A percentile compares a stretch with the other conserved stretches of the same genome.
These are phyloP conservation scores for Tinamus major DNA, from an alignment of 2,797 vertebrate genomes.

Conservation along the genomic window DNA sequence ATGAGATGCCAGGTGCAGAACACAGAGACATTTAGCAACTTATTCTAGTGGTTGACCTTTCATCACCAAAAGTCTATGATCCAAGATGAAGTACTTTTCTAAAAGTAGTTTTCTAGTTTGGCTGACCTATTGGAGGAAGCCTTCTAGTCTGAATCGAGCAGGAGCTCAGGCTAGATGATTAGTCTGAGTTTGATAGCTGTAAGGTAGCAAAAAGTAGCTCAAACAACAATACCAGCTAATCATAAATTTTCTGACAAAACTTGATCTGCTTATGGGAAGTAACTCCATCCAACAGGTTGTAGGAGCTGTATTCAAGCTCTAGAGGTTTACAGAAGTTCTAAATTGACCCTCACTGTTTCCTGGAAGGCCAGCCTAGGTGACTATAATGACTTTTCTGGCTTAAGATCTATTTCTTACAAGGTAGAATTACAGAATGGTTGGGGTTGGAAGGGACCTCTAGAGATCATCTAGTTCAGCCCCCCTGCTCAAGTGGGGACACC, in stretches of 20 bases:
- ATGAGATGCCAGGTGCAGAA: background rate
- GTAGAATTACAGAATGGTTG: too few relatives aligned
- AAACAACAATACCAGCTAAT: background rate
- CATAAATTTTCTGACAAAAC: background rate
- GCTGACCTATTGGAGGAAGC: background rate
- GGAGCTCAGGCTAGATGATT: background rate
- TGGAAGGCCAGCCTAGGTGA: background rate
- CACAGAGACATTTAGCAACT: background rate
- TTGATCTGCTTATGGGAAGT: background rate
- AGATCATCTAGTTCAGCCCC: too few relatives aligned
- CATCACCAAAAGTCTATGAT: background rate
- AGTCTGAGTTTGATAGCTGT: background rate
- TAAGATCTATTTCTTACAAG: background rate
- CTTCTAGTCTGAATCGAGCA: background rate
- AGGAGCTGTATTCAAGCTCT: background rate
- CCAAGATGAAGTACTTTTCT: background rate
- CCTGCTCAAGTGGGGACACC: too few relatives aligned
- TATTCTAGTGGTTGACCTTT: background rate
- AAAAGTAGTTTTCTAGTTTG: background rate
- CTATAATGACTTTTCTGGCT: background rate
- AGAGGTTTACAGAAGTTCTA: background rate
- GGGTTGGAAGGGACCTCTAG: too few relatives aligned
- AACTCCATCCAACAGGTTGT: background rate
- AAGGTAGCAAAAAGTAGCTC: background rate
- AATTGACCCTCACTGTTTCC: background rate